Evolutionary conservation across 2,113 vertebrate genomes (phyloP).

Genomic region (Dolichotis patagonum): DNA sequence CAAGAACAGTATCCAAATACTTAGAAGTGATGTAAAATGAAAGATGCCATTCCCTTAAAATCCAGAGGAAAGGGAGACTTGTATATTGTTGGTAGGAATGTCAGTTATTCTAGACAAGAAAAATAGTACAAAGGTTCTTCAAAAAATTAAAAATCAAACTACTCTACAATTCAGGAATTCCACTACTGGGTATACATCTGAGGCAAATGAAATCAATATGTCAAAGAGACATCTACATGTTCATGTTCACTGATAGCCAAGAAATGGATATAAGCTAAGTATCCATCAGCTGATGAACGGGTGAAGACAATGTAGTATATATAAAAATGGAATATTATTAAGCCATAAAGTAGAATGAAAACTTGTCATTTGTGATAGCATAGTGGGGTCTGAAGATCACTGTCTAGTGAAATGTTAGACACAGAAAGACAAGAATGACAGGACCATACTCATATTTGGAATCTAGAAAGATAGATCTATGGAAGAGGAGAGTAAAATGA

Average conservation of each 20-base stretch:
- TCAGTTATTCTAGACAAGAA: neutral
- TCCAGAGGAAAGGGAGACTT: neutral
- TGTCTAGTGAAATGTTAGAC: neutral
- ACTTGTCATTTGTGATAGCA: neutral
- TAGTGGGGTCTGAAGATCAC: neutral
- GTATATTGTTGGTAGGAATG: neutral
- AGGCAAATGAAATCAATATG: neutral
- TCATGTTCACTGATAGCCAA: neutral
- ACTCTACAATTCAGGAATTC: neutral
- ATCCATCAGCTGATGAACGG: neutral
- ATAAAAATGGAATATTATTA: neutral
- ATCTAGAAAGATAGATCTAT: neutral
- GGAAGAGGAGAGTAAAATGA: neutral
- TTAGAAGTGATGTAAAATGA: conserved; percentile 39
- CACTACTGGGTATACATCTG: neutral
- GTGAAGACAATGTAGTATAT: neutral
- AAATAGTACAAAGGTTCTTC: neutral
- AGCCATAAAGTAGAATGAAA: neutral
- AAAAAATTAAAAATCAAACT: neutral
- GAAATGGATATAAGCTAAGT: neutral
- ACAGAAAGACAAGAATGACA: neutral
- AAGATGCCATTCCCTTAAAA: neutral
- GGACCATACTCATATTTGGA: neutral
- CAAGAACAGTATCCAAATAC: neutral
- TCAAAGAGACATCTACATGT: neutral